Evolutionary conservation across 1,140 invertebrate species (phyloP).

Genomic region (Diuraphis noxia): DNA sequence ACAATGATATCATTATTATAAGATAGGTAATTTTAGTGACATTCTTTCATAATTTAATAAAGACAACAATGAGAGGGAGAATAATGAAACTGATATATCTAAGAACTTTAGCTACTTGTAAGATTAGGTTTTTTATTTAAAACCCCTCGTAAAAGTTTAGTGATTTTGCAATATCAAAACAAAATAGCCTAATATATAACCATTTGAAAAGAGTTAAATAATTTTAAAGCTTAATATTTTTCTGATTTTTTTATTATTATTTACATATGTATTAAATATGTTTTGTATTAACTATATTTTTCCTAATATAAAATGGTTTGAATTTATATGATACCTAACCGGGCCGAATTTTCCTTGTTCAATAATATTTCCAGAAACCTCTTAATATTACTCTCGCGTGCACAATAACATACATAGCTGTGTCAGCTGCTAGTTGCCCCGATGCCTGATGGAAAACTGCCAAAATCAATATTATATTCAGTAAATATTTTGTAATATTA

Average conservation of each 20-base stretch:
- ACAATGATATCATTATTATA: not conserved
- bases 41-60: not conserved
- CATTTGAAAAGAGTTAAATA: not conserved
- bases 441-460: not conserved
- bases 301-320: no score
- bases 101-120: not conserved
- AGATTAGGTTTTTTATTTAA: not conserved
- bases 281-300: not conserved
- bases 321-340: no score
- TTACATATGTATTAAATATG: not conserved
- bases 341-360: not conserved
- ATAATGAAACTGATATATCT: not conserved
- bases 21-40: not conserved
- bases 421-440: not conserved
- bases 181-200: not conserved
- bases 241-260: not conserved
- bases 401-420: accelerated
- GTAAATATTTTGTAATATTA: not conserved
- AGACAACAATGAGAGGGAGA: not conserved
- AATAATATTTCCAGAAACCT: not conserved
- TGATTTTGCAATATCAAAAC: not conserved
- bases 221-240: not conserved
- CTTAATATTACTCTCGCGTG: not conserved
- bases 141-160: not conserved
- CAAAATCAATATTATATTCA: not conserved